These are phyloP conservation scores for Drosophila colorata DNA, from an alignment of 2,888 invertebrate genomes.

Conservation along the genomic window DNA sequence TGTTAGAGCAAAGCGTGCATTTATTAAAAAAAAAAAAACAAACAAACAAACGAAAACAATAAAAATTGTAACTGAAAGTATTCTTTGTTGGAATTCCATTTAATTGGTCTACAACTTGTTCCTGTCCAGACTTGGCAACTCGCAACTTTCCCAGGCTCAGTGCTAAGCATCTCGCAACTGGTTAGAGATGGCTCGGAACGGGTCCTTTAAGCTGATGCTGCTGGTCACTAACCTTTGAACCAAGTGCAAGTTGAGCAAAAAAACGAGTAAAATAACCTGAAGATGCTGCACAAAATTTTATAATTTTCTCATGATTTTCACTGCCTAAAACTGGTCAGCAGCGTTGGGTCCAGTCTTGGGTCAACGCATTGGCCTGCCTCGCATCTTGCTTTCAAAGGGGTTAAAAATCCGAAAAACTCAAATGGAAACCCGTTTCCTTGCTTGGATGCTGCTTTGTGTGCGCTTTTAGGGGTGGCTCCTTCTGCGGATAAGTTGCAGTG, in stretches of 20 bases:
- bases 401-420: constrained; percentile 37
- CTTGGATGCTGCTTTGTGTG: constrained; percentile 26
- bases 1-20: constrained; percentile 42
- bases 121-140: constrained; percentile 58
- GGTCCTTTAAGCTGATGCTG: constrained; percentile 33
- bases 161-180: constrained; percentile 33
- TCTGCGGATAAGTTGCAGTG: constrained; percentile 42
- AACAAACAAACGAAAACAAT: constrained; percentile 25
- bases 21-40: constrained; percentile 54
- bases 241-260: constrained; percentile 46
- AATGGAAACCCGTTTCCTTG: constrained; percentile 43
- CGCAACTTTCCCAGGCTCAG: constrained; percentile 45
- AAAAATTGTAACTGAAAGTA: constrained; percentile 43
- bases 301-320: constrained; percentile 73
- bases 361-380: constrained; percentile 35
- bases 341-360: constrained; percentile 43
- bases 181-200: constrained; percentile 34
- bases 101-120: constrained; percentile 78
- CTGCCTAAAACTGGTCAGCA: constrained; percentile 53
- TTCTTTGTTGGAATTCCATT: constrained; percentile 68
- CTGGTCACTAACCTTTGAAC: constrained; percentile 80
- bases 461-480: constrained; percentile 40
- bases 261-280: constrained; percentile 62
- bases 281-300: constrained; percentile 69
- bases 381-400: constrained; percentile 48